Conservation (phyloP, 2,113 vertebrate species). For the Peromyscus maniculatus region DNA sequence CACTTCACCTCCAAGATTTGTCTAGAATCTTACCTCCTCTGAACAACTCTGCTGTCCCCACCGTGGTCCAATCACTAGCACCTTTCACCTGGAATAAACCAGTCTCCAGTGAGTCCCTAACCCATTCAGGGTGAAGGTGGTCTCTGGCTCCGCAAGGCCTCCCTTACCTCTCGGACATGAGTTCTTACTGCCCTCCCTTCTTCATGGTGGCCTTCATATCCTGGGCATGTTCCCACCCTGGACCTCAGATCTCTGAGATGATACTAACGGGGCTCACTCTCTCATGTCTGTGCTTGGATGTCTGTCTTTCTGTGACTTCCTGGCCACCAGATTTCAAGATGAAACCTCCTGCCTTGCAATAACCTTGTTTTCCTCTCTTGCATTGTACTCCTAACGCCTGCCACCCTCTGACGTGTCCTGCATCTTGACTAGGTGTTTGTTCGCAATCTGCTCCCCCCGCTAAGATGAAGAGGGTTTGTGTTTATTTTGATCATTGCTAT, state of each 20-base stretch:
- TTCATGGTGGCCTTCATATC: neutral
- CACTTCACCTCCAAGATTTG: neutral
- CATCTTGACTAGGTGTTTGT: neutral
- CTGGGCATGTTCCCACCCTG: neutral
- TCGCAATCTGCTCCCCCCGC: neutral
- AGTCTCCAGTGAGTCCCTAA: neutral
- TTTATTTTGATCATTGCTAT: neutral
- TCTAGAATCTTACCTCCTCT: neutral
- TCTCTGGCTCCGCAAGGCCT: neutral
- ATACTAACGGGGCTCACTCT: neutral
- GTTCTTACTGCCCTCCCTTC: neutral
- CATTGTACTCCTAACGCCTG: neutral
- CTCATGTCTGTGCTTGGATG: neutral
- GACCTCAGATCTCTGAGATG: neutral
- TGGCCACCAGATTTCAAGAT: neutral
- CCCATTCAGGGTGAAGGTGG: neutral
- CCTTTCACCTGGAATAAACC: constrained; percentile 7
- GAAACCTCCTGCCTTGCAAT: neutral
- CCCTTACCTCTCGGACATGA: neutral
- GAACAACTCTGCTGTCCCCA: neutral
- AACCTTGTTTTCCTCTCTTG: neutral
- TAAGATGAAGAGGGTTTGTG: neutral
- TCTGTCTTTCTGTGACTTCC: neutral
- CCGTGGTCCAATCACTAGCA: neutral
- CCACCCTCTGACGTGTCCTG: neutral